Evolutionary conservation across 2,113 vertebrate genomes (phyloP).

Genomic region (Oplegnathus fasciatus): DNA sequence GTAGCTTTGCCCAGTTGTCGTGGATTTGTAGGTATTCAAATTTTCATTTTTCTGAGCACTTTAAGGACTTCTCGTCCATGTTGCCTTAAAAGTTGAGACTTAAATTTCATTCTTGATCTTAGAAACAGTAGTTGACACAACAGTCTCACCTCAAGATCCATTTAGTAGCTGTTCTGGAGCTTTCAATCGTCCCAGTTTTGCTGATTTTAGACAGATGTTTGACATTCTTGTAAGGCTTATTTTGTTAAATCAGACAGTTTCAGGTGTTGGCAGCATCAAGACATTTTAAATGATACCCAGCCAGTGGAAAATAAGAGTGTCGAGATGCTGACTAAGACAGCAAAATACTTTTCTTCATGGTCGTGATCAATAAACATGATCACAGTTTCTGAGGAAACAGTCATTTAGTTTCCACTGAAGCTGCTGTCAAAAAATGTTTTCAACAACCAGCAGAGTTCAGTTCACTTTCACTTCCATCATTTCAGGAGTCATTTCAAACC

Average conservation of each 20-base stretch:
- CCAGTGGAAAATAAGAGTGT: neutral
- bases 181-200: neutral
- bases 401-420: neutral
- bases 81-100: too few species aligned
- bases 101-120: too few species aligned
- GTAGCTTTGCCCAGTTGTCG: neutral
- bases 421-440: neutral
- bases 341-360: neutral
- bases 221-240: neutral
- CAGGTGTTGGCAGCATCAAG: too few species aligned
- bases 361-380: neutral
- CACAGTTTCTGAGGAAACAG: neutral
- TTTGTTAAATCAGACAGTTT: neutral
- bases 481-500: neutral
- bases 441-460: neutral
- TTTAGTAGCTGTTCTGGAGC: neutral
- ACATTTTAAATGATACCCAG: too few species aligned
- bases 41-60: too few species aligned
- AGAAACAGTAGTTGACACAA: too few species aligned
- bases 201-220: neutral
- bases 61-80: too few species aligned
- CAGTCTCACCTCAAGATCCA: neutral
- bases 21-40: too few species aligned
- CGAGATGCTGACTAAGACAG: neutral
- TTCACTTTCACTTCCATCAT: conserved; percentile 25